Base-by-base conservation (phyloP, 2,888 invertebrate species). In the Theodoxus fluviatilis region DNA sequence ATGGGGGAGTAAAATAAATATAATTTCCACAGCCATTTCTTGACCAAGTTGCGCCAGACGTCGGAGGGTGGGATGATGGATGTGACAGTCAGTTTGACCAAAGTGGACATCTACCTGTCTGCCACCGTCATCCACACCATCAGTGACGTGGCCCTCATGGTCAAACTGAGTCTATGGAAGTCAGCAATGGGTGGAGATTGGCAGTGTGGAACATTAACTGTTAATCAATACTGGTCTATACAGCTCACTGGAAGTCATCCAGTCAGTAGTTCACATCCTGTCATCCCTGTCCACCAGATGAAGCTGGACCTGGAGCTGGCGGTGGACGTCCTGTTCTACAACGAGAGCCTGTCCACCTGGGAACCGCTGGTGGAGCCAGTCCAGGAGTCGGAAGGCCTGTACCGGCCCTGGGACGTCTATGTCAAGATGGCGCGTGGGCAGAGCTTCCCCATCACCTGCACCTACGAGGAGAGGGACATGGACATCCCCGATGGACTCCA, bases 121-220 rank as follows among this genome's bases (percentile, higher is more conserved):
- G 91, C 92, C 4, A 91, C 92, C 67, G 92, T 92, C 0, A 90
- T 94, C 0, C 92, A 92, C 77, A 92, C 93, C 18, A 87, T 93
- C 49, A 90, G 90, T 78, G 92, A 89, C 75, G 89, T 90, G 71
- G 71, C 73, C 1, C 73, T 70, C 9, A 75, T 78, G 68, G 47
- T 81, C n/a, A n/a, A n/a, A n/a, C n/a, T n/a, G n/a, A n/a, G n/a
- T n/a, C n/a, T n/a, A n/a, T n/a, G n/a, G n/a, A n/a, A n/a, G n/a
- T n/a, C n/a, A n/a, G n/a, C n/a, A n/a, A n/a, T n/a, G n/a, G n/a
- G n/a, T n/a, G n/a, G n/a, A n/a, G n/a, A n/a, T n/a, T n/a, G n/a
- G n/a, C n/a, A n/a, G n/a, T n/a, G n/a, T n/a, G n/a, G n/a, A n/a
- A n/a, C n/a, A n/a, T n/a, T n/a, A 43, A 9, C 9, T 12, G 43